Evolutionary conservation across 2,888 invertebrate genomes (phyloP), one percentile per base, ranked within the genome.

Genomic region (Heliothis peltigera): DNA sequence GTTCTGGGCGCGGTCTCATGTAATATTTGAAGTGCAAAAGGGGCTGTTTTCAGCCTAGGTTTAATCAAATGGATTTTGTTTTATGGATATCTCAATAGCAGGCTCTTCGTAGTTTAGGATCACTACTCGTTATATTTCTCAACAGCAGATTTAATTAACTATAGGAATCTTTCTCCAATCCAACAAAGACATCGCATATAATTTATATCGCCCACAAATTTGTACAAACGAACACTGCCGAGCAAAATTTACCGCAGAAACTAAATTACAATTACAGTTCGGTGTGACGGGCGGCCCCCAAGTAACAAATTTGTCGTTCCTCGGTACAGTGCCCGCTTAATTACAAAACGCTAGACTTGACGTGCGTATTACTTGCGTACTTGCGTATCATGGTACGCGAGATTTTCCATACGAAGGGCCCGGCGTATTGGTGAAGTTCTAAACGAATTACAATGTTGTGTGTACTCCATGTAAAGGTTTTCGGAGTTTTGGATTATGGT

Each of bases 311-410:
- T 75, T 74, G 74, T 77, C 68, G 78, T 75, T 70, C 63, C 71
- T 57, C 64, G 65, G 70, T 80, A 83, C 84, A 86, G 83, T 85
- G 82, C 76, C 48, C 75, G 83, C 80, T 84, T 85, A 86, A 86
- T 86, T 85, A 85, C 82, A 61, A 75, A 39, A 74, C 77, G 76
- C 79, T 81, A 77, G 78, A 71, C 68, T 75, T 77, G 72, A 68
- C 75, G 68, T 76, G 74, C 72, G 80, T 73, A 80, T 79, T 69
- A 74, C 80, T 80, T 67, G 79, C 74, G 70, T 78, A 64, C 64
- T 32, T 62, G 74, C 69, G 66, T 63, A 64, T 57, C 67, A 64
- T 67, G 51, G 52, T 76, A 65, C 78, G 68, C 64, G 60, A 68
- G 75, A 77, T 79, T 79, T 79, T 69, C 75, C 61, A 57, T 58